phyloP scores from a whole-genome alignment of 2,113 vertebrate genomes.

The Gila orcuttii region DNA sequence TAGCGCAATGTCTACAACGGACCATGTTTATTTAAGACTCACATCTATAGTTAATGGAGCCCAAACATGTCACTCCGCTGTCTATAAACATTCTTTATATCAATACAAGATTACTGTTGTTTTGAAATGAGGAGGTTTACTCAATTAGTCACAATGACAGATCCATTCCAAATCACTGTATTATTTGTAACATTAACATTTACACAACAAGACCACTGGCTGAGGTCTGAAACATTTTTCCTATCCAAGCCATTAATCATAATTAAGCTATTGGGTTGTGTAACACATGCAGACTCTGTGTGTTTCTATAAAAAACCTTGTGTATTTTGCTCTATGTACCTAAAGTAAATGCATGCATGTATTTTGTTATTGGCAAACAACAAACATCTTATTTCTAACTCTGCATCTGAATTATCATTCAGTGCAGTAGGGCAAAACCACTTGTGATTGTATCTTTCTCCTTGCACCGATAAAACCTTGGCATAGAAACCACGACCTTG shows the following conservation, averaged over 20 bases:
- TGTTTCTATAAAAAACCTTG: neutral
- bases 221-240: constrained; percentile 1
- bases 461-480: neutral
- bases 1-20: neutral
- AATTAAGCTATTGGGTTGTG: neutral
- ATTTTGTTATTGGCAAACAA: neutral
- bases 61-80: constrained; percentile 12
- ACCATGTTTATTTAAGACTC: constrained; percentile 33
- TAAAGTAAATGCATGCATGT: neutral
- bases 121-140: constrained; percentile 25
- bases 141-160: constrained; percentile 16
- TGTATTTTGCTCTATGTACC: neutral
- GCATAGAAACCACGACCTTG: neutral
- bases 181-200: constrained; percentile 30
- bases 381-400: neutral
- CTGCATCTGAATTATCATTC: neutral
- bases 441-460: constrained; percentile 1
- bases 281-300: neutral
- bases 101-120: constrained; percentile 13
- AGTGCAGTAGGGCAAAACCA: neutral
- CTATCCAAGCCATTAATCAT: constrained; percentile 16
- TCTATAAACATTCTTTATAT: constrained; percentile 33
- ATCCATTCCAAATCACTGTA: constrained; percentile 24
- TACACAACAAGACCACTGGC: constrained; percentile 18
- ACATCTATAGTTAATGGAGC: constrained; percentile 23